Base-by-base conservation (phyloP, 2,888 invertebrate genomes). In the Chesias legatella region DNA sequence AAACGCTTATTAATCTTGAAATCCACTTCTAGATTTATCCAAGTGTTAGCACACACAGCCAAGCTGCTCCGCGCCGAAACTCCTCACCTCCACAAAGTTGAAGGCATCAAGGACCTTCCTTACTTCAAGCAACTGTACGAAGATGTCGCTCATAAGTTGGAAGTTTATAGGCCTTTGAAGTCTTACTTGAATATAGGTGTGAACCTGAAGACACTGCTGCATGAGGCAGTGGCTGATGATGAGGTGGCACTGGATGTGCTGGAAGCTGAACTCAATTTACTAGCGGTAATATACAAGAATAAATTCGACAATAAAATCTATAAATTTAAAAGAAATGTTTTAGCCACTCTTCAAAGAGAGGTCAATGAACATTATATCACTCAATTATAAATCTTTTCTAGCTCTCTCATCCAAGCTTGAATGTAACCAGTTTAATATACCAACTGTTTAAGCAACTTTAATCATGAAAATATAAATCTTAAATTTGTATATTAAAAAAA, bases 81-180 rank as follows among this genome's bases (percentile, higher is more conserved):
- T 0, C 81, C 82, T 0, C 77, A 88, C 42, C 46, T 88, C 0
- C 73, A 76, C 28, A 76, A 81, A 32, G 60, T 86, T 0, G 65
- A 67, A 0, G 84, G 85, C 0, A 60, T 88, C 34, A 70, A 48
- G 8, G 55, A 71, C 0, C 47, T 78, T 0, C 56, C 63, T 0
- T 79, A 75, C 46, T 44, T 86, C 1, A 67, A 70, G 6, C 58
- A 69, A 3, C 51, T 85, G 0, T 45, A 53, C 0, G 25, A 43
- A 0, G 65, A 72, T 10, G 61, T 86, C 0, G 73, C 79, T 0
- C 79, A 73, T 7, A 76, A 64, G 4, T 43, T 86, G 1, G 63
- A 73, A 5, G 71, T 77, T 0, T 33, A 51, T 7, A 60, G 45
- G 7, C 63, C 73, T 1, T 20, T 86, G 22, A 61, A 53, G 5